A percentile compares a stretch with the other conserved stretches of the same genome.
These are phyloP conservation scores for Folsomia manolachei DNA, from an alignment of 2,888 invertebrate species.

Conservation along the genomic window DNA sequence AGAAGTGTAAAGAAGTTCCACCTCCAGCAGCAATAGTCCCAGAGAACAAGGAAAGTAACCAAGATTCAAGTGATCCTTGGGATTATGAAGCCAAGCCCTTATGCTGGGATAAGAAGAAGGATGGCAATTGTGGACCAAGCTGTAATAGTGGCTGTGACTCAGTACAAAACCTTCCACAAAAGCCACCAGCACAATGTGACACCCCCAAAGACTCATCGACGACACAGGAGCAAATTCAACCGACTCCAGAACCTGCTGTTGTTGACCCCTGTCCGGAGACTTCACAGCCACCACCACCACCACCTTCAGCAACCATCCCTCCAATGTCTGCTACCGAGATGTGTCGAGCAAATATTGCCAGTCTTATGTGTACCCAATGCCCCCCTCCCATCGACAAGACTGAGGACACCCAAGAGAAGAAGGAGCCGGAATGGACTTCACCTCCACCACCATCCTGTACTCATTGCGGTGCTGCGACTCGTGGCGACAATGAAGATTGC, in stretches of 20 bases:
- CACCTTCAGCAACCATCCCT: neutral
- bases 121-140: neutral
- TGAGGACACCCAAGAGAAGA: neutral
- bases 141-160: neutral
- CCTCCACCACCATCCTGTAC: neutral
- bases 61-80: neutral
- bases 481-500: slow-evolving; percentile 2
- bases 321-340: neutral
- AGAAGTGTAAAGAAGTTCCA: slow-evolving; percentile 4
- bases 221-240: neutral
- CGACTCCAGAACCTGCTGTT: neutral
- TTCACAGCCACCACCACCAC: neutral
- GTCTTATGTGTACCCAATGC: neutral
- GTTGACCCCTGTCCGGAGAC: neutral
- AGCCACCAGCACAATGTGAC: neutral
- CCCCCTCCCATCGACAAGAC: neutral
- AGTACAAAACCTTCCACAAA: neutral
- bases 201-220: neutral
- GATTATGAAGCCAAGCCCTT: neutral
- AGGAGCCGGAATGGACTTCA: neutral
- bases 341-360: neutral
- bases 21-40: neutral
- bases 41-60: neutral
- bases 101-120: neutral
- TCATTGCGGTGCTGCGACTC: neutral